phyloP scores from a whole-genome alignment of 2,113 vertebrate genomes.

The Romanogobio albipinnatus region DNA sequence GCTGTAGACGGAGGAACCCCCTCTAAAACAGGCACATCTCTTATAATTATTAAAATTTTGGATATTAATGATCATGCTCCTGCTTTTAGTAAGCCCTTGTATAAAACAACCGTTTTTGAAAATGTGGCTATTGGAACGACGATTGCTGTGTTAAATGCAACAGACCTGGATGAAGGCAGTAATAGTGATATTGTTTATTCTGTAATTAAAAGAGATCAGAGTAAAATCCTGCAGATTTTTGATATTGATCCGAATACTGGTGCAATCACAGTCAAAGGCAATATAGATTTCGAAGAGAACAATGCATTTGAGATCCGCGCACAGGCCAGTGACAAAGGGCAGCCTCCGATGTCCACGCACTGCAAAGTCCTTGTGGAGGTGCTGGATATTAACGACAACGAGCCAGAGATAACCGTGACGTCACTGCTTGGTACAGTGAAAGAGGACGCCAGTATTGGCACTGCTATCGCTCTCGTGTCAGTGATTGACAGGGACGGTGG shows the following conservation, averaged over 20 bases:
- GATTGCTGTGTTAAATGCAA: neutral
- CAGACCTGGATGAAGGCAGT: neutral
- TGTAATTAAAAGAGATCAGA: neutral
- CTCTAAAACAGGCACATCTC: neutral
- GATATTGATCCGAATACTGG: neutral
- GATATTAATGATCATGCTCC: neutral
- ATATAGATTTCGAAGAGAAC: constrained; percentile 40
- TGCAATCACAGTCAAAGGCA: neutral
- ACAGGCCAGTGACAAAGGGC: no score
- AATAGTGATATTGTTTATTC: neutral
- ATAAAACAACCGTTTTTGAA: neutral
- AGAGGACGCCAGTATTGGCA: no score
- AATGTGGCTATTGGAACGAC: neutral
- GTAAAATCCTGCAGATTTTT: neutral
- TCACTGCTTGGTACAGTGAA: no score
- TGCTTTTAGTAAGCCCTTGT: fast-evolving
- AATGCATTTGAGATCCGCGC: neutral
- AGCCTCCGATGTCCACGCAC: no score
- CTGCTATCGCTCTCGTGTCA: no score
- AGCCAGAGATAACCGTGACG: no score
- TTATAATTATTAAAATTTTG: neutral
- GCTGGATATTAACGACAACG: no score
- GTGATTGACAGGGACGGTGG: no score
- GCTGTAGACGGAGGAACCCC: neutral
- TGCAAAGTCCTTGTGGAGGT: no score